These are phyloP conservation scores for Sinhomidia bicolor DNA, from an alignment of 2,888 invertebrate species.

Conservation along the genomic window DNA sequence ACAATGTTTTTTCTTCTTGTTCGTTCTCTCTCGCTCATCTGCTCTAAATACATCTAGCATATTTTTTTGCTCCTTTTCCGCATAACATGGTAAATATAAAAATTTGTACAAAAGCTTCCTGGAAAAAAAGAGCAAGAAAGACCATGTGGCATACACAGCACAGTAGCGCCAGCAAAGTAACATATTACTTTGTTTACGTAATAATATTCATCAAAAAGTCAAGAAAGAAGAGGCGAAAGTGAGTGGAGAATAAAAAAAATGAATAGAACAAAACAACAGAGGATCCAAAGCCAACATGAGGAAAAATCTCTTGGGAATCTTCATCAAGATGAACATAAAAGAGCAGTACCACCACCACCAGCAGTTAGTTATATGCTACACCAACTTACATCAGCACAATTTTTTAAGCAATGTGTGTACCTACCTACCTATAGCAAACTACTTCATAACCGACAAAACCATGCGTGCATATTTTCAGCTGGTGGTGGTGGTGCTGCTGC, in stretches of 20 bases:
- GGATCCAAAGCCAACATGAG: slow-evolving; percentile 35
- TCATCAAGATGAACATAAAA: slow-evolving; percentile 39
- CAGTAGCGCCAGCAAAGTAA: no score
- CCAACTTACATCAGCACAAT: no score
- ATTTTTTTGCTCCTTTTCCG: slow-evolving; percentile 8
- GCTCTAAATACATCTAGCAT: neutral
- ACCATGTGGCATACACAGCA: neutral
- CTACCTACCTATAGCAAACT: no score
- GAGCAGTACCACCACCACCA: no score
- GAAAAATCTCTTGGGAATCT: slow-evolving; percentile 54
- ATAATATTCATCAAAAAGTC: slow-evolving; percentile 38
- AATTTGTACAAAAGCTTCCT: neutral
- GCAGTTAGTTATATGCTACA: neutral
- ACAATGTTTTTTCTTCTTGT: no score
- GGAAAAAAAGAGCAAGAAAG: slow-evolving; percentile 3
- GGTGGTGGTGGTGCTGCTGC: no score
- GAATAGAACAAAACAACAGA: slow-evolving; percentile 5
- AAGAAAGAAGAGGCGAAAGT: neutral
- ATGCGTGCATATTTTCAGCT: no score
- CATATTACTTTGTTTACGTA: slow-evolving; percentile 44
- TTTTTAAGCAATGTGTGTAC: neutral
- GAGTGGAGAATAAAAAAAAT: slow-evolving; percentile 27
- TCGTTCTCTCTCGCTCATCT: neutral
- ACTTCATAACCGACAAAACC: no score
- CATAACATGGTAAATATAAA: neutral